These are phyloP conservation scores for Syngnathus typhle DNA, from an alignment of 2,113 vertebrate species.

Conservation along the genomic window DNA sequence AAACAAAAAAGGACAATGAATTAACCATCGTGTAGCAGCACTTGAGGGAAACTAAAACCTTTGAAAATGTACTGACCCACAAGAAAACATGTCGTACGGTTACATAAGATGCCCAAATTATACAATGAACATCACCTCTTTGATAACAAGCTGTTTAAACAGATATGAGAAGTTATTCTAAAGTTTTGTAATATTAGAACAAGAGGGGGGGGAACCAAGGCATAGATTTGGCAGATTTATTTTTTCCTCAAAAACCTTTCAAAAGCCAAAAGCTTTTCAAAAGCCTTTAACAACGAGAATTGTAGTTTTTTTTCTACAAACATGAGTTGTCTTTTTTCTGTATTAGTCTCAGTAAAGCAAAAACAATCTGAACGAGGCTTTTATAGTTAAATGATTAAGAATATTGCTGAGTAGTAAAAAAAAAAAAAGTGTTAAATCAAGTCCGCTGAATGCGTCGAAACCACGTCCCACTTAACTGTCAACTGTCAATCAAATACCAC, in stretches of 20 bases:
- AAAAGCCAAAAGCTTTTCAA: no score
- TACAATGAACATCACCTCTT: not conserved
- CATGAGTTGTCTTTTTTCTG: no score
- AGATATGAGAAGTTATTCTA: not conserved
- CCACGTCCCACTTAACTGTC: not conserved
- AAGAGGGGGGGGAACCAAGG: conserved; percentile 7
- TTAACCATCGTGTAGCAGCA: not conserved
- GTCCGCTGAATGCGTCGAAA: not conserved
- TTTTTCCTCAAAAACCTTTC: no score
- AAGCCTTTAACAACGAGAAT: no score
- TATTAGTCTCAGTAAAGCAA: no score
- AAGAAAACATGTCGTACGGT: not conserved
- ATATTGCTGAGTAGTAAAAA: no score
- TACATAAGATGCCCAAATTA: not conserved
- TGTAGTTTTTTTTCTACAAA: no score
- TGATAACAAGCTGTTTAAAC: not conserved
- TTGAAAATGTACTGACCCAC: not conserved
- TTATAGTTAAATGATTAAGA: not conserved
- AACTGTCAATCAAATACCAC: not conserved
- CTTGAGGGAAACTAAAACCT: not conserved
- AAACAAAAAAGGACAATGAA: not conserved
- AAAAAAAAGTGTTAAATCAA: no score
- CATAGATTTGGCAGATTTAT: not conserved
- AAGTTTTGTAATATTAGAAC: not conserved
- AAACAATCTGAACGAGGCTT: no score